Conservation (phyloP, 2,113 vertebrate species). For the Leptosomus discolor region DNA sequence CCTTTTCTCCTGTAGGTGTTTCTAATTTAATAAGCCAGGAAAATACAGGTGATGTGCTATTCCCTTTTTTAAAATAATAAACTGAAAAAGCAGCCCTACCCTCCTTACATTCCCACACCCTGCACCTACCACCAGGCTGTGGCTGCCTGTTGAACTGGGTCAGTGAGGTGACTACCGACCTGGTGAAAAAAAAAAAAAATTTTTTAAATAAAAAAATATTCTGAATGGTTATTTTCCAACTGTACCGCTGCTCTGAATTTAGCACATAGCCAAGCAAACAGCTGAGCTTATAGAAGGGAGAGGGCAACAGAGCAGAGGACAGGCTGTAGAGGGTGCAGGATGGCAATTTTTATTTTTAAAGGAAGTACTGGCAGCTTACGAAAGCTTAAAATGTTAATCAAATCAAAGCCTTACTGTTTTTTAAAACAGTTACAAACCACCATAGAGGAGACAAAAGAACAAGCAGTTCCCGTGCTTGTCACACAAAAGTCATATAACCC, state of each 20-base stretch:
- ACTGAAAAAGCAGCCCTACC: neutral
- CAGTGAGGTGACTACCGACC: neutral
- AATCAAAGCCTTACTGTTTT: neutral
- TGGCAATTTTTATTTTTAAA: neutral
- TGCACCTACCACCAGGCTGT: neutral
- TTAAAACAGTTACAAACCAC: neutral
- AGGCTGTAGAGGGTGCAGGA: neutral
- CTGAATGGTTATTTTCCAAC: neutral
- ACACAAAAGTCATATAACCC: neutral
- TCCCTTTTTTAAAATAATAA: neutral
- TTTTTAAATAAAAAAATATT: neutral
- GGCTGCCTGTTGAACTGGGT: neutral
- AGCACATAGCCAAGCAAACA: neutral
- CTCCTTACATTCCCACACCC: neutral
- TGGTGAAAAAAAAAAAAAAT: neutral
- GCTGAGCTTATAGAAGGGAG: neutral
- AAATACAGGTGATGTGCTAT: neutral
- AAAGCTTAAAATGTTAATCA: constrained; percentile 13
- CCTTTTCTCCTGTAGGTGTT: neutral
- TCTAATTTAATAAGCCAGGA: neutral
- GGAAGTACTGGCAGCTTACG: neutral
- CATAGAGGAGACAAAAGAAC: neutral
- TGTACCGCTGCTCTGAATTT: neutral
- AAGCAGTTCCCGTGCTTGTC: neutral
- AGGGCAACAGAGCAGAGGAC: neutral